Percentiles rank a stretch among this genome's conserved stretches.
phyloP scores from a whole-genome alignment of 1,140 invertebrate species.

The Drosophila nikananu region DNA sequence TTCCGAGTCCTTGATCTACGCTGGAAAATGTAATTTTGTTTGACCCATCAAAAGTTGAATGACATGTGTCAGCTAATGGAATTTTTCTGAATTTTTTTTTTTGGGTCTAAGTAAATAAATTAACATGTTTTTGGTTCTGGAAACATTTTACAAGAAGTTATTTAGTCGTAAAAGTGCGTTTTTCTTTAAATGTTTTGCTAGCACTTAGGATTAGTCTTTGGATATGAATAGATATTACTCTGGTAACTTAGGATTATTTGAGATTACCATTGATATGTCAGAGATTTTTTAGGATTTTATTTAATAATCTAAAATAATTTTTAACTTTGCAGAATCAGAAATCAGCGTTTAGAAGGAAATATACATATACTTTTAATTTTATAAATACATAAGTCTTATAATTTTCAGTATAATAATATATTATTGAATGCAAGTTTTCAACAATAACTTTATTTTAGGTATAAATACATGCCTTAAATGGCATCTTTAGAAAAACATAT shows the following conservation, averaged over 20 bases:
- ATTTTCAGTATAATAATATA: too few relatives aligned
- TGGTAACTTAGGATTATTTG: too few relatives aligned
- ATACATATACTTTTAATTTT: too few relatives aligned
- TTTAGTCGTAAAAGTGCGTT: rapidly evolving
- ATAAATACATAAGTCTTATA: too few relatives aligned
- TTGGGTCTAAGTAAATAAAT: neutral
- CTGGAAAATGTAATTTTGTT: slow-evolving; percentile 6
- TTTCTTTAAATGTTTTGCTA: neutral
- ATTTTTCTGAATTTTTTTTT: neutral
- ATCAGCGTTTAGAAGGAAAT: neutral
- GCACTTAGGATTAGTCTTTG: too few relatives aligned
- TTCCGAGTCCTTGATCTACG: neutral
- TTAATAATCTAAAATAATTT: neutral
- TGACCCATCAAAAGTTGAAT: slow-evolving; percentile 36
- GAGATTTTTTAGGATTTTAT: neutral
- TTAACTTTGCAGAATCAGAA: neutral
- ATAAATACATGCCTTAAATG: too few relatives aligned
- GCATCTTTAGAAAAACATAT: too few relatives aligned
- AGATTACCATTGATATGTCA: neutral
- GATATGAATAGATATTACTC: too few relatives aligned
- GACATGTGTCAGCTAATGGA: slow-evolving; percentile 16
- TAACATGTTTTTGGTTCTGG: too few relatives aligned
- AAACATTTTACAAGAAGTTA: neutral
- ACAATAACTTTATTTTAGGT: neutral
- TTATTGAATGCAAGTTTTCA: neutral